Evolutionary conservation across 1,140 invertebrate species (phyloP).

Genomic region (Drosophila aff.): DNA sequence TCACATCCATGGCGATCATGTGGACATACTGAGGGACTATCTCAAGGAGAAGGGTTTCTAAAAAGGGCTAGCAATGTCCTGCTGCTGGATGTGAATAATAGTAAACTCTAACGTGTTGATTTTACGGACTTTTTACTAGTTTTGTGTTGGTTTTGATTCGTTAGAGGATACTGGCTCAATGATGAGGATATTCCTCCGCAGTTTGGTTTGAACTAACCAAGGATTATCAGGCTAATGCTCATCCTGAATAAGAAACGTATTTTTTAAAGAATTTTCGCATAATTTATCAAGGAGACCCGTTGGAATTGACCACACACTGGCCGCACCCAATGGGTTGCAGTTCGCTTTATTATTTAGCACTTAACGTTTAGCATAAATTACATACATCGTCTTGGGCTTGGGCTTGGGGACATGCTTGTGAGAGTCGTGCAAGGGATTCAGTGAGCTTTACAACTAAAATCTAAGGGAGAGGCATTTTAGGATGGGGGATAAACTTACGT

Average conservation of each 20-base stretch:
- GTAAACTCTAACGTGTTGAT: conserved; percentile 30
- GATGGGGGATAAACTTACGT: conserved; percentile 6
- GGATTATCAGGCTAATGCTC: background rate
- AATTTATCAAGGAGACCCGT: background rate
- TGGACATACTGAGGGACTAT: conserved; percentile 89
- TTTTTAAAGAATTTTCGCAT: background rate
- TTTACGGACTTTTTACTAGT: background rate
- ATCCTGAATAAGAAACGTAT: background rate
- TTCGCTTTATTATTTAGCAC: conserved; percentile 24
- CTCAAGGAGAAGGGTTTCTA: conserved; percentile 92
- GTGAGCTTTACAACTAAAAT: conserved; percentile 35
- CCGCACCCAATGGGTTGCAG: conserved; percentile 5
- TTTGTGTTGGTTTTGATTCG: background rate
- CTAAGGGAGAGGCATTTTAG: conserved; percentile 13
- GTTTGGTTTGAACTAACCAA: background rate
- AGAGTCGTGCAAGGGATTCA: conserved; percentile 12
- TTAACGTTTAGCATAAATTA: conserved; percentile 45
- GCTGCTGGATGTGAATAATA: background rate
- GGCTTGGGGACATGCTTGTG: conserved; percentile 4
- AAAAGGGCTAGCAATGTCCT: background rate
- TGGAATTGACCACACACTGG: conserved; percentile 9
- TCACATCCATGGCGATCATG: conserved; percentile 91
- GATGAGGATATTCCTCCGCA: background rate
- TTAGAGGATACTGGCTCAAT: background rate
- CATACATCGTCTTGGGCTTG: conserved; percentile 23